phyloP scores from a whole-genome alignment of 2,797 vertebrate species.

The Cossypha niveicapilla region DNA sequence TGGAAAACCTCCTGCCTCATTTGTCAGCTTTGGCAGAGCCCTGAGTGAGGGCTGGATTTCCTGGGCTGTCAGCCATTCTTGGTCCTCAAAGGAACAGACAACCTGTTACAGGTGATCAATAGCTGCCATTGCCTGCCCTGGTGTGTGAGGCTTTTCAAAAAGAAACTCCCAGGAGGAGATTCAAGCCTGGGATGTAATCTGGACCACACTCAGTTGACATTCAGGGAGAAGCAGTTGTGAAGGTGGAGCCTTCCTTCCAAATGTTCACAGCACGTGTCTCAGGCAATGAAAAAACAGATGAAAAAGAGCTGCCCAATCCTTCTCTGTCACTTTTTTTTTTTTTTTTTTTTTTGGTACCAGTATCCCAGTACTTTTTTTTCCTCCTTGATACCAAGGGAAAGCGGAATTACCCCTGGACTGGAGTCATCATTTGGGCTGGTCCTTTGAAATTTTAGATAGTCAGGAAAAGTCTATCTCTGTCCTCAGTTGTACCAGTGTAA shows the following conservation, averaged over 20 bases:
- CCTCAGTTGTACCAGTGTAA: not conserved
- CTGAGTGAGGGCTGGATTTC: not conserved
- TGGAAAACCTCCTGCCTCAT: not conserved
- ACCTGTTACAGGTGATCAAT: conserved; percentile 30
- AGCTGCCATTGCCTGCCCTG: conserved; percentile 1
- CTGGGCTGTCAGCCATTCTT: not conserved
- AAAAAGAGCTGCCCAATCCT: not conserved
- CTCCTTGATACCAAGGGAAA: not conserved
- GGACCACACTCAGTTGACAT: not conserved
- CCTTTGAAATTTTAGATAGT: not conserved
- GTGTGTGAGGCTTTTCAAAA: not conserved
- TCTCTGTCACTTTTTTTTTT: not conserved
- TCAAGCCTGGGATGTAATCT: not conserved
- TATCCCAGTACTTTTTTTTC: accelerated
- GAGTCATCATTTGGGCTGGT: not conserved
- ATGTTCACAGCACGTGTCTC: not conserved
- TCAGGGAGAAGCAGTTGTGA: not conserved
- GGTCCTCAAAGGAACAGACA: not conserved
- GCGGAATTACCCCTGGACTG: not conserved
- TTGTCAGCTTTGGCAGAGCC: not conserved
- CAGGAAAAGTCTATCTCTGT: not conserved
- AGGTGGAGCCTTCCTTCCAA: not conserved
- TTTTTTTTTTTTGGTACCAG: not conserved
- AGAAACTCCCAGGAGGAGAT: not conserved
- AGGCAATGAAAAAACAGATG: not conserved